Base-by-base conservation (phyloP, 2,797 vertebrate species). In the Acestrorhynchus altus region DNA sequence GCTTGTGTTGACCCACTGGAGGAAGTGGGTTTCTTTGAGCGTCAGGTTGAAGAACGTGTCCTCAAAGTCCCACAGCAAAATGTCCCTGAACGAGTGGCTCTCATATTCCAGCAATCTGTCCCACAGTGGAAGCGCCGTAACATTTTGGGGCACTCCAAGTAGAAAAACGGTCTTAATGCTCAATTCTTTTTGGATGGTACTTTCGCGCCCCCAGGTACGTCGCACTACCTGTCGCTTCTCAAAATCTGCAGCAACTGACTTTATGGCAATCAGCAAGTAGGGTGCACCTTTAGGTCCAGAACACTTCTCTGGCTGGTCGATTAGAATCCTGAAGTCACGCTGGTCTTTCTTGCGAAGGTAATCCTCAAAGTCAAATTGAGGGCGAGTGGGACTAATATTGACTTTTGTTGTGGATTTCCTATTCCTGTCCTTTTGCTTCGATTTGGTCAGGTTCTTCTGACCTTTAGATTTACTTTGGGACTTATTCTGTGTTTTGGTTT, bases 41-140 rank as follows among this genome's bases (percentile, higher is more conserved):
- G 98, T 99, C 84, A 99, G 86, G 83, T 99, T 99, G 91, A 99
- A 99, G 87, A 99, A 99, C 0, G 98, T 98, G 89, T 99, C 97
- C 1, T 95, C 91, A 75, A 99, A 99, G 84, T 96, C 96, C 98
- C 98, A 99, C 16, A 99, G 94, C 74, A 99, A 89, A 81, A 99
- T 92, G 76, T 99, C 98, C 6, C 81, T 75, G 13, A 95, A 98
- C 0, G 88, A 83, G 0, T 90, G 88, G 60, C 96, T 99, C 90
- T 99, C 98, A 0, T 97, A 96, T 4, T 86, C 89, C 86, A 99
- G 79, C 42, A 99, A 93, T 1, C 88, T 91, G 44, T 96, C 94
- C 98, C 98, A 99, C 1, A 95, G 88, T 0, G 93, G 93, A 68
- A 94, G 86, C 0, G 70, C 64, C 0, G 90, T 91, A 44, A 80